phyloP scores from a whole-genome alignment of 2,113 vertebrate genomes.

The human region GRCh38 chr12:104834001-104834500 shows the following conservation, averaged over 20 bases:
- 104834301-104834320: not conserved
- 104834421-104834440: not conserved
- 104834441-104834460: not conserved
- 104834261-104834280: not conserved
- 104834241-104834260: not conserved
- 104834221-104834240: not conserved
- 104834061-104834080: conserved; percentile 45
- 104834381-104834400: not conserved
- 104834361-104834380: not conserved
- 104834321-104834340: not conserved
- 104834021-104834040: conserved; percentile 22
- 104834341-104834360: not conserved
- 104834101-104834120: not conserved
- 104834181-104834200: not conserved
- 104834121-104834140: not conserved
- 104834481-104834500: not conserved
- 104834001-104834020: conserved; percentile 29
- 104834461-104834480: not conserved
- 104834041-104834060: conserved; percentile 44
- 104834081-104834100: not conserved
- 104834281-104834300: not conserved
- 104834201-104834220: not conserved
- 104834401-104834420: not conserved
- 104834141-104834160: not conserved
- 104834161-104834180: not conserved